phyloP scores from a whole-genome alignment of 1,140 invertebrate genomes.

The Bombus waltoni region DNA sequence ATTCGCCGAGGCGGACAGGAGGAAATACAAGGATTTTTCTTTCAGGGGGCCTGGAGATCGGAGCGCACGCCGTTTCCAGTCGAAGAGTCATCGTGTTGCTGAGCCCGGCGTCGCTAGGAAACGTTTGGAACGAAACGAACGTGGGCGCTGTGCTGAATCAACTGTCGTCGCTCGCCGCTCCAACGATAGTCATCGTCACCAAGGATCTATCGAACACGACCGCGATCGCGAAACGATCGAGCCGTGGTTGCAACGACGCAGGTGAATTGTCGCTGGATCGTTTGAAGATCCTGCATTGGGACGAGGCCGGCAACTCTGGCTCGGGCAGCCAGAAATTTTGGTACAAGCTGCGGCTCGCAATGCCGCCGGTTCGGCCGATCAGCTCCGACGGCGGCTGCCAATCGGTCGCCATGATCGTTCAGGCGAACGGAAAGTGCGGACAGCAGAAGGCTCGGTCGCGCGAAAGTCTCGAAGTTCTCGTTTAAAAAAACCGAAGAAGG shows the following conservation, averaged over 20 bases:
- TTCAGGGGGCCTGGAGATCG: conserved; percentile 78
- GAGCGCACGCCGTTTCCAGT: conserved; percentile 70
- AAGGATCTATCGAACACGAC: conserved; percentile 74
- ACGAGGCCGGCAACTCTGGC: conserved; percentile 51
- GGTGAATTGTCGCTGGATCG: conserved; percentile 68
- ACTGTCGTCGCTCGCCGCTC: conserved; percentile 66
- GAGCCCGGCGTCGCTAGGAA: conserved; percentile 73
- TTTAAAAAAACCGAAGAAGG: conserved; percentile 65
- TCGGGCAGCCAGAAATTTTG: conserved; percentile 75
- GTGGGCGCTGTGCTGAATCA: conserved; percentile 74
- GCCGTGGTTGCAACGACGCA: conserved; percentile 55
- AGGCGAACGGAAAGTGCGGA: conserved; percentile 73
- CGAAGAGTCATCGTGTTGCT: conserved; percentile 77
- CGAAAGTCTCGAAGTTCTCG: conserved; percentile 81
- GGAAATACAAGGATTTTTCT: not conserved
- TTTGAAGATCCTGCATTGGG: conserved; percentile 75
- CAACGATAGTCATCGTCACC: conserved; percentile 74
- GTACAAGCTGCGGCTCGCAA: conserved; percentile 76
- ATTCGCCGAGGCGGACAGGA: too few species aligned
- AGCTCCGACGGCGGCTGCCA: conserved; percentile 69
- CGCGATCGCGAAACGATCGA: conserved; percentile 73
- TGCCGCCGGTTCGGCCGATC: conserved; percentile 76
- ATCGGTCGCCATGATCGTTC: conserved; percentile 80
- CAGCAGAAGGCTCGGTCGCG: conserved; percentile 76
- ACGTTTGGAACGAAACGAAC: conserved; percentile 77